Conservation (phyloP, 2,888 invertebrate species). For the Aproaerema taeniolella region DNA sequence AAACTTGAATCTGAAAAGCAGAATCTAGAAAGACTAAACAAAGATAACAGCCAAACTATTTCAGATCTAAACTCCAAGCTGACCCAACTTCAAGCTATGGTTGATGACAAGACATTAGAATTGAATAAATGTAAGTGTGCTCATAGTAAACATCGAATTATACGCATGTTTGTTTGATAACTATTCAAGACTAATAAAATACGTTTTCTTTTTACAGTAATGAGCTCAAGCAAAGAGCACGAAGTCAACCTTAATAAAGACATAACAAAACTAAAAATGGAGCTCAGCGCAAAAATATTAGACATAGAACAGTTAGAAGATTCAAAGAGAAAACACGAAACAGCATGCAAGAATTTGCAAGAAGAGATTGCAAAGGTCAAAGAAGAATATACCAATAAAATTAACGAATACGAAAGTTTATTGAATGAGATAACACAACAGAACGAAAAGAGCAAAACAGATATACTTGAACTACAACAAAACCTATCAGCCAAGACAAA, state of each 20-base stretch:
- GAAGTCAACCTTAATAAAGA: slow-evolving; percentile 70
- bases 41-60: slow-evolving; percentile 66
- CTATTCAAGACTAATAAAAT: neutral
- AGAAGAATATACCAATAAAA: slow-evolving; percentile 55
- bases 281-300: slow-evolving; percentile 72
- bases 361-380: slow-evolving; percentile 55
- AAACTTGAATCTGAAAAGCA: slow-evolving; percentile 65
- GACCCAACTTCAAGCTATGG: slow-evolving; percentile 62
- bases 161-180: no score
- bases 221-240: slow-evolving; percentile 65
- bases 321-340: slow-evolving; percentile 56
- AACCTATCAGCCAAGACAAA: slow-evolving; percentile 54
- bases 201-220: no score
- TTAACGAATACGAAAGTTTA: slow-evolving; percentile 66
- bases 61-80: slow-evolving; percentile 66
- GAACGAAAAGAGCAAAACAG: slow-evolving; percentile 58
- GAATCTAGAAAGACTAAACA: slow-evolving; percentile 62
- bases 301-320: slow-evolving; percentile 73
- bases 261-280: slow-evolving; percentile 72
- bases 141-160: neutral
- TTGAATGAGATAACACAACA: slow-evolving; percentile 60
- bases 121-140: slow-evolving; percentile 70
- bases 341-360: slow-evolving; percentile 48
- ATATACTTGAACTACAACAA: slow-evolving; percentile 59
- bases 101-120: slow-evolving; percentile 72